phyloP scores from a whole-genome alignment of 2,797 vertebrate species.

The Enoplosus armatus region DNA sequence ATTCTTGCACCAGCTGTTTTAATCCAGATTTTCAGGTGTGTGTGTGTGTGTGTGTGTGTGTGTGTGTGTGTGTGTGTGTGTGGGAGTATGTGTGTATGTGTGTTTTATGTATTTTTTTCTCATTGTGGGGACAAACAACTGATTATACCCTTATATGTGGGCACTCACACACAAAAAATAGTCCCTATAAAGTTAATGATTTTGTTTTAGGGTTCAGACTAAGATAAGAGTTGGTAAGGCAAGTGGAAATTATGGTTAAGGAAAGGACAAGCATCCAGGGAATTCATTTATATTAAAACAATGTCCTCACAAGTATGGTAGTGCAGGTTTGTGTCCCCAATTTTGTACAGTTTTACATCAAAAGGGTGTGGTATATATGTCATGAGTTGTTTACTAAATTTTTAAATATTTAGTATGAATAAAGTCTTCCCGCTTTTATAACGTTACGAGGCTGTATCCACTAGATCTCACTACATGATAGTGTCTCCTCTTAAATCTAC shows the following conservation, averaged over 20 bases:
- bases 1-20: constrained; percentile 52
- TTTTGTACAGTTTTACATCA: background rate
- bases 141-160: background rate
- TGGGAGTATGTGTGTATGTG: background rate
- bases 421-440: constrained; percentile 6
- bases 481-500: constrained; percentile 13
- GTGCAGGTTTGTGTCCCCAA: background rate
- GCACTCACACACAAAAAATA: background rate
- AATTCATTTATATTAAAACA: background rate
- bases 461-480: background rate
- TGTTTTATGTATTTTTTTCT: background rate
- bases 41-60: constrained; percentile 10
- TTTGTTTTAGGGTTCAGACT: background rate
- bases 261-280: background rate
- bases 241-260: background rate
- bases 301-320: background rate
- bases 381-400: background rate
- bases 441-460: background rate
- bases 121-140: background rate
- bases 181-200: background rate
- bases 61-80: background rate
- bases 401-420: background rate
- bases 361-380: background rate
- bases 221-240: background rate
- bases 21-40: constrained; percentile 52